Evolutionary conservation across 1,140 invertebrate species (phyloP).

Genomic region (Ceratitis capitata): DNA sequence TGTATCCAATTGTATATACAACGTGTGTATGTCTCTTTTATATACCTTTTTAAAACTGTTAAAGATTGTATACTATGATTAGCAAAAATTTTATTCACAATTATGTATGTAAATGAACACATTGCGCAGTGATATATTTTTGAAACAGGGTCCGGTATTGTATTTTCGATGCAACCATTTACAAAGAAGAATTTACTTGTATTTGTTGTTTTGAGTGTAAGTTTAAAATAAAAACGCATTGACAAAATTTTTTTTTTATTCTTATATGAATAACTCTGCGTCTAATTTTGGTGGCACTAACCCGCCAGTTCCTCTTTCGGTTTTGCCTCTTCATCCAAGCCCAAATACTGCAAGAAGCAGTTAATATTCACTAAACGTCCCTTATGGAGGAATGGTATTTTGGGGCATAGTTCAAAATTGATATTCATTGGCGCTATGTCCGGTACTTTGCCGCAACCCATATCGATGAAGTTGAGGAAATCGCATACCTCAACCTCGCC

Average conservation of each 20-base stretch:
- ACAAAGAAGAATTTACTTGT: conserved; percentile 19
- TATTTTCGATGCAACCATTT: not conserved
- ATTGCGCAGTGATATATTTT: not conserved
- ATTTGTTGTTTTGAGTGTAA: not conserved
- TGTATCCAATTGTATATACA: not conserved
- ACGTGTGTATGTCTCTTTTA: not conserved
- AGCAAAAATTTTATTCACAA: not conserved
- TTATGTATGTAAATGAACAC: not conserved
- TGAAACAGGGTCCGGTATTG: not conserved
- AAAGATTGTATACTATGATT: not conserved
- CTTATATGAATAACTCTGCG: not conserved
- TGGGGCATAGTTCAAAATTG: conserved; percentile 61
- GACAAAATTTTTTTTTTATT: conserved; percentile 5
- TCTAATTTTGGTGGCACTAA: not conserved
- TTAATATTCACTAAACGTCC: conserved; percentile 59
- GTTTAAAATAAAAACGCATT: not conserved
- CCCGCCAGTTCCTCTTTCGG: not conserved
- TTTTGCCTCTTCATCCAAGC: conserved; percentile 53
- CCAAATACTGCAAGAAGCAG: conserved; percentile 55
- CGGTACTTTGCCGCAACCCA: conserved; percentile 51
- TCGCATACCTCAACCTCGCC: conserved; percentile 68
- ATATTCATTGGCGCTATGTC: conserved; percentile 61
- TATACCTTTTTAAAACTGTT: not conserved
- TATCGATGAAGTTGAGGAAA: conserved; percentile 59
- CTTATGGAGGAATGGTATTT: conserved; percentile 58